Base-by-base conservation (phyloP, 2,797 vertebrate genomes). In the Ambastaia sidthimunki region DNA sequence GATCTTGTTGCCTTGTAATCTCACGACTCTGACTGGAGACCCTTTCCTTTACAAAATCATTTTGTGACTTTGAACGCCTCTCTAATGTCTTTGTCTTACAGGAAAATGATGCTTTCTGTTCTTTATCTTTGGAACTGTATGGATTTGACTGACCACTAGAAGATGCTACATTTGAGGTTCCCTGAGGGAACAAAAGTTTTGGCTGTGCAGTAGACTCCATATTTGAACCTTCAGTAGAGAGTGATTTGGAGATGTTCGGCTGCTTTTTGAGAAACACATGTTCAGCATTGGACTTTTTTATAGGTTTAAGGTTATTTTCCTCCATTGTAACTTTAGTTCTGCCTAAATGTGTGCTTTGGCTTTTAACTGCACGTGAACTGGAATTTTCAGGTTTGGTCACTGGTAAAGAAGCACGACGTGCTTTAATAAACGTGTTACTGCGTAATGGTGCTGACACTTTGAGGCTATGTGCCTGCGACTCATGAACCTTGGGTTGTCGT, bases 381-480 rank as follows among this genome's bases (percentile, higher is more conserved):
- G 87, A 86, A 2, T 88, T 68, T 41, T 85, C 85, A 0, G 21
- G 44, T 34, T 79, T 89, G 79, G 68, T 15, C 50, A 86, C 80
- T 31, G 88, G 11, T 87, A 85, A 23, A 83, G 86, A 88, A 63
- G 0, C 76, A 78, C 50, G 83, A 69, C 55, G 88, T 85, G 83
- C 91, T 90, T 88, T 86, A 62, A 85, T 81, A 37, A 94, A 94
- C 4, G 92, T 94, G 73, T 92, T 89, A 78, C 92, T 89, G 1
- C 92, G 90, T 16, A 85, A 50, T 2, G 92, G 91, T 2, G 86
- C 83, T 0, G 88, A 90, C 15, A 85, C 89, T 82, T 89, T 83
- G 18, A 86, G 76, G n/a, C 76, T 69, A 15, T 85, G 84, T 1
- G 23, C 52, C 4, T 41, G 82, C 6, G 80, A 79, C 59, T 84